phyloP scores from a whole-genome alignment of 1,140 invertebrate species.

The Sycobia sp. region DNA sequence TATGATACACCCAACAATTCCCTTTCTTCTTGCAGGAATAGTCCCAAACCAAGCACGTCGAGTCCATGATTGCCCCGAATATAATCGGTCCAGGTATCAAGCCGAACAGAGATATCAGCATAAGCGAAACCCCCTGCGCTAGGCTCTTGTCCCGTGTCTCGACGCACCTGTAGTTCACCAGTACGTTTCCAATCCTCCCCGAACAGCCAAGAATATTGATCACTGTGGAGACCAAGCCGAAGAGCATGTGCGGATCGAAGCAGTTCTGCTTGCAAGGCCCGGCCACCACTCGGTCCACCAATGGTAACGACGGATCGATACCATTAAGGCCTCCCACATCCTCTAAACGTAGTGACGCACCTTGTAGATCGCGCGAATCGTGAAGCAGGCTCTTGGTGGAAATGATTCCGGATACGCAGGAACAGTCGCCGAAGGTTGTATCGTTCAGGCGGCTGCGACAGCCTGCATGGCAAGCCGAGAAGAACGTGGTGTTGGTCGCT shows the following conservation, averaged over 20 bases:
- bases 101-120: constrained; percentile 70
- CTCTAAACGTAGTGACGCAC: not conserved
- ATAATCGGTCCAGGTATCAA: constrained; percentile 72
- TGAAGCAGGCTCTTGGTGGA: not conserved
- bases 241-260: constrained; percentile 53
- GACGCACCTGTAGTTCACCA: constrained; percentile 69
- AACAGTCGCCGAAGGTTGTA: constrained; percentile 53
- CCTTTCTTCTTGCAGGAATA: constrained; percentile 66
- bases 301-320: not conserved
- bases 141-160: constrained; percentile 68
- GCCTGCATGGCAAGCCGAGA: constrained; percentile 70
- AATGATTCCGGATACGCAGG: constrained; percentile 39
- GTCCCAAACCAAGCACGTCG: constrained; percentile 70
- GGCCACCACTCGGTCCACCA: constrained; percentile 50
- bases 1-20: constrained; percentile 71
- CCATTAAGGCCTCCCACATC: not conserved
- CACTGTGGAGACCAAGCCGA: constrained; percentile 60
- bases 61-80: constrained; percentile 70
- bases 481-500: constrained; percentile 63
- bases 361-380: not conserved
- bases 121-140: constrained; percentile 68
- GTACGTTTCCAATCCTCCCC: constrained; percentile 67
- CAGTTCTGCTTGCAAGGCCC: constrained; percentile 66
- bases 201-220: constrained; percentile 66
- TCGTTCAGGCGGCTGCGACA: constrained; percentile 55